Base-by-base conservation (phyloP, 2,797 vertebrate genomes). In the Amblyraja radiata region DNA sequence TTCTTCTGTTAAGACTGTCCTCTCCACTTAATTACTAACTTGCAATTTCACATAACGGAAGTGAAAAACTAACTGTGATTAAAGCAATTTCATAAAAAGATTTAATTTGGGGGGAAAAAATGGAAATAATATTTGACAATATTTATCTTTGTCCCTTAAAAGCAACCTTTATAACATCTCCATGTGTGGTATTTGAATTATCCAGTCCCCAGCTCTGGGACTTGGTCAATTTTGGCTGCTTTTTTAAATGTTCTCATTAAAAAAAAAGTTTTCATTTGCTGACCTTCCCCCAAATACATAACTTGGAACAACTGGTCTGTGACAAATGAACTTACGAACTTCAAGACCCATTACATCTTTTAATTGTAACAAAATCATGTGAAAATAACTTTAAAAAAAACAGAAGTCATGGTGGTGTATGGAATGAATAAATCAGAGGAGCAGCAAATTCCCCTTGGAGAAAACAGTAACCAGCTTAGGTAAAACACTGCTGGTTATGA, bases 241-340 rank as follows among this genome's bases (percentile, higher is more conserved):
- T 71, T 54, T 74, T n/a, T 21, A 13, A 92, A 76, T 76, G 90
- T 28, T 73, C 68, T 92, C 73, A 76, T 92, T 91, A 74, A 54
- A 90, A 68, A 68, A 46, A 21, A 46, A 16, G 23, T 74, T 54
- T 91, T 76, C 90, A 92, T 58, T 54, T 91, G 68, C 68, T 73
- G 36, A 36, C 13, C 71, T 91, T 46, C 23, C 14, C 39, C 25
- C 39, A 74, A 92, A 63, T 74, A 92, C 71, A 92, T 76, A 92
- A 58, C 90, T 92, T 54, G 39, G 58, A 92, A 92, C 46, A 76
- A 92, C 71, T 92, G 90, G 71, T 76, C 71, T 92, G 90, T 92
- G 90, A 76, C 90, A 92, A 92, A 92, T 92, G 90, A 92, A 92
- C 90, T 92, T 76, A 76, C 68, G 39, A 74, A 74, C 90, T 92